Percentiles rank a stretch among this genome's conserved stretches.
Evolutionary conservation across 53 echinoderm and acorn worm species (phyloP).

Genomic region (Apostichopus leukothele): DNA sequence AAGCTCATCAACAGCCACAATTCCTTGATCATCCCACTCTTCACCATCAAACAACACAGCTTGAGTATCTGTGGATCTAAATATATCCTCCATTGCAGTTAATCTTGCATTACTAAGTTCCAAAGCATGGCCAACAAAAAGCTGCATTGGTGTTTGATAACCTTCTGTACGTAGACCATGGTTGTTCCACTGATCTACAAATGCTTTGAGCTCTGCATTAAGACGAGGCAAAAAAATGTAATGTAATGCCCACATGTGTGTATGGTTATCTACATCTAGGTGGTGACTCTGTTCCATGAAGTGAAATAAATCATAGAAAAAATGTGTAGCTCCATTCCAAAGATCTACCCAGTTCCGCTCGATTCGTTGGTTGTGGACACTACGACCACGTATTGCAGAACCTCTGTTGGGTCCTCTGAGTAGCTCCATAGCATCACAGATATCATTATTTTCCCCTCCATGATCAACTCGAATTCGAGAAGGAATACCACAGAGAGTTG

Average conservation of each 20-base stretch:
- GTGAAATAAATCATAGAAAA: slow-evolving; percentile 53
- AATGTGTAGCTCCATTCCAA: slow-evolving; percentile 56
- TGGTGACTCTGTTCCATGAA: slow-evolving; percentile 24
- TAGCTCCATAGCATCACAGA: slow-evolving; percentile 54
- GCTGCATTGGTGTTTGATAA: slow-evolving; percentile 56
- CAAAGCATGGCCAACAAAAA: slow-evolving; percentile 40
- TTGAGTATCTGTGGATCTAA: background rate
- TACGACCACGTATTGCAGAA: slow-evolving; percentile 50
- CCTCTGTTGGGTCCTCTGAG: slow-evolving; percentile 47
- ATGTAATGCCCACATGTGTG: slow-evolving; percentile 58
- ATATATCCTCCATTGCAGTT: slow-evolving; percentile 15
- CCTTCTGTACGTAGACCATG: slow-evolving; percentile 55
- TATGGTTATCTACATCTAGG: slow-evolving; percentile 41
- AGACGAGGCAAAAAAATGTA: slow-evolving; percentile 53
- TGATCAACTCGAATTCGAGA: slow-evolving; percentile 50
- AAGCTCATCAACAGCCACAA: background rate
- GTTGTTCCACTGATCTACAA: slow-evolving; percentile 54
- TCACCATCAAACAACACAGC: background rate
- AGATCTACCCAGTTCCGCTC: slow-evolving; percentile 63
- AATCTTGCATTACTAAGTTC: background rate
- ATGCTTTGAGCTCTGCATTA: slow-evolving; percentile 50
- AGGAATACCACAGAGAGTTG: slow-evolving; percentile 44
- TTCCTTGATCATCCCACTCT: background rate
- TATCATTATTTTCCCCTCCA: slow-evolving; percentile 53
- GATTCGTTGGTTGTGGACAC: slow-evolving; percentile 60